These are phyloP conservation scores for Myiopsitta monachus DNA, from an alignment of 2,113 vertebrate species.

Conservation along the genomic window DNA sequence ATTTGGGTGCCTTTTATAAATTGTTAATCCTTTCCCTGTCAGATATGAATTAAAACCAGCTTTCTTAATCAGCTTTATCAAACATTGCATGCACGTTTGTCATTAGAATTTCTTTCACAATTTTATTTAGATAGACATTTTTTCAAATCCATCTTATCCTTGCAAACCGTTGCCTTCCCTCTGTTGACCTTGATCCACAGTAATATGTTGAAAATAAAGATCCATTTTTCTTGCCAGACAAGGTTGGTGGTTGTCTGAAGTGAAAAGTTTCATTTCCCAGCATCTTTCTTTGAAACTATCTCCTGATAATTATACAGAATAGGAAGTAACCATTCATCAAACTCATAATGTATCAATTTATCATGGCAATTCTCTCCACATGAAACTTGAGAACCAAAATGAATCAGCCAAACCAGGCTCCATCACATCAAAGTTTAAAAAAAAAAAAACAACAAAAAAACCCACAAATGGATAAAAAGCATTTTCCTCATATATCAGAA, in stretches of 20 bases:
- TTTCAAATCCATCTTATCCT: conserved; percentile 52
- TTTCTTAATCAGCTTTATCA: neutral
- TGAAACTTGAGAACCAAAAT: conserved; percentile 63
- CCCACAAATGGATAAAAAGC: conserved; percentile 25
- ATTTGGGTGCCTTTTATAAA: neutral
- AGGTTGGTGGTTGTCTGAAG: conserved; percentile 72
- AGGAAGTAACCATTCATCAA: conserved; percentile 79
- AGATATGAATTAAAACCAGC: neutral
- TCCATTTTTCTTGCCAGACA: conserved; percentile 77
- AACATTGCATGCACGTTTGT: neutral
- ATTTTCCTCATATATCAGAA: neutral
- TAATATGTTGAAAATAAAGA: conserved; percentile 67
- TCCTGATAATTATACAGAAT: conserved; percentile 73
- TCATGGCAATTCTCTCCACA: conserved; percentile 53
- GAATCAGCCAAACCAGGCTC: conserved; percentile 64
- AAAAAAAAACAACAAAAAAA: neutral
- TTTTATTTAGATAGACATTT: conserved; percentile 41
- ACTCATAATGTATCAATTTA: conserved; percentile 72
- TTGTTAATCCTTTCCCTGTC: neutral
- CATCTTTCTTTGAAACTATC: conserved; percentile 75
- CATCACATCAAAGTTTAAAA: neutral
- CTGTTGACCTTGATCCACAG: conserved; percentile 53
- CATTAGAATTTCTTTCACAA: neutral
- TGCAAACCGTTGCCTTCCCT: conserved; percentile 27
- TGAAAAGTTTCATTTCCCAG: conserved; percentile 77